A percentile compares a stretch with the other conserved stretches of the same genome.
Evolutionary conservation across 2,113 vertebrate species (phyloP).

Genomic region (Paedocypris sp.): DNA sequence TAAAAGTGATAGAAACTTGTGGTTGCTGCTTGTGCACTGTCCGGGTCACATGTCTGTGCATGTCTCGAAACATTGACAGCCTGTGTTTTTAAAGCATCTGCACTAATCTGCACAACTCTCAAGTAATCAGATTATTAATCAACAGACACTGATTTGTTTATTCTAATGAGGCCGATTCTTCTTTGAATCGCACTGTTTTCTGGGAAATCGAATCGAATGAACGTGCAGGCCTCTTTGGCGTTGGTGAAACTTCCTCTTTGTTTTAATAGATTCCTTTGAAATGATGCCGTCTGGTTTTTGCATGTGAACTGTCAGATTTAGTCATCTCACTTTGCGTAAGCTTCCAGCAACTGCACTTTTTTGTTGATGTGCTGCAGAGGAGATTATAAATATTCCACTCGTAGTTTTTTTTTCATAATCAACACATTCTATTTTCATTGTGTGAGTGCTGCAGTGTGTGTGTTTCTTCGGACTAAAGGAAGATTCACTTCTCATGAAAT

Average conservation of each 20-base stretch:
- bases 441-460: too few species aligned
- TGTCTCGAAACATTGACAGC: background rate
- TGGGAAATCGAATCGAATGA: background rate
- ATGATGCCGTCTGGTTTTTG: background rate
- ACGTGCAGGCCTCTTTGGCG: background rate
- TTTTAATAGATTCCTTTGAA: conserved; percentile 5
- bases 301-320: background rate
- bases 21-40: background rate
- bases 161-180: background rate
- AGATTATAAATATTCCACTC: background rate
- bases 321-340: background rate
- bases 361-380: background rate
- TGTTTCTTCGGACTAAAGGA: too few species aligned
- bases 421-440: too few species aligned
- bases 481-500: too few species aligned
- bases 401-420: too few species aligned
- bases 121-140: background rate
- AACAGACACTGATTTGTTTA: background rate
- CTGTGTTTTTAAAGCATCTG: background rate
- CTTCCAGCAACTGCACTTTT: background rate
- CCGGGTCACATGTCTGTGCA: background rate
- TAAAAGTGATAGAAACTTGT: too few species aligned
- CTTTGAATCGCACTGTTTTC: conserved; percentile 9
- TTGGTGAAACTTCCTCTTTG: conserved; percentile 13
- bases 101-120: background rate